Evolutionary conservation across 2,888 invertebrate species (phyloP).

Genomic region (Campoplex capitator): DNA sequence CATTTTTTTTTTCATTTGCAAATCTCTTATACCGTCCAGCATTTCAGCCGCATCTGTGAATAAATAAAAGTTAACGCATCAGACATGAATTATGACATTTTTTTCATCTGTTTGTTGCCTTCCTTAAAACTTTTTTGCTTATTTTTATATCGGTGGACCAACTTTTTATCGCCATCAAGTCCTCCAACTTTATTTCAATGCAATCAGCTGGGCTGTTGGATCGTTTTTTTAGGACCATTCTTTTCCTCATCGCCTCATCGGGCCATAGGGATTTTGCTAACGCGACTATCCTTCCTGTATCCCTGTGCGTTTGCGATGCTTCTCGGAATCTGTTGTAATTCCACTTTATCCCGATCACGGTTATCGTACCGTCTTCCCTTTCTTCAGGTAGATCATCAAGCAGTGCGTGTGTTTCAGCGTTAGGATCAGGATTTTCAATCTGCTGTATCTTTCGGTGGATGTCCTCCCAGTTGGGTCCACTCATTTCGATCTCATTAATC

Average conservation of each 20-base stretch:
- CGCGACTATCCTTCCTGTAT: constrained; percentile 21
- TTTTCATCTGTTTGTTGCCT: not conserved
- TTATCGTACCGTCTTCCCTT: constrained; percentile 16
- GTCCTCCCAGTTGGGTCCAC: constrained; percentile 31
- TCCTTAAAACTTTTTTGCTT: constrained; percentile 6
- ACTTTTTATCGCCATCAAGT: constrained; percentile 27
- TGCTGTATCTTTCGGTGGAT: constrained; percentile 3
- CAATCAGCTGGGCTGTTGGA: not conserved
- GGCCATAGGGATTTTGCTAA: constrained; percentile 32
- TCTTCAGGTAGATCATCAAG: constrained; percentile 13
- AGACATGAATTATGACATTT: constrained; percentile 1
- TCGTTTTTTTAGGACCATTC: constrained; percentile 15
- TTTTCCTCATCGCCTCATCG: not conserved
- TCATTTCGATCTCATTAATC: constrained; percentile 25
- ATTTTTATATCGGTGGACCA: constrained; percentile 14
- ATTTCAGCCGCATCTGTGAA: constrained; percentile 20
- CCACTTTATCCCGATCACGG: constrained; percentile 1
- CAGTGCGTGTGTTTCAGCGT: not conserved
- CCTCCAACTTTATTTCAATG: constrained; percentile 11
- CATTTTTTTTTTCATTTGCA: not conserved
- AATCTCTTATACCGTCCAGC: constrained; percentile 23
- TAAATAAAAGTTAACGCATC: constrained; percentile 16
- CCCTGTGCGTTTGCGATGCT: constrained; percentile 4
- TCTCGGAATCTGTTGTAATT: constrained; percentile 8
- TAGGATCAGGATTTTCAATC: not conserved